Evolutionary conservation across 2,888 invertebrate genomes (phyloP).

Genomic region (Exephanes ischioxanthus): DNA sequence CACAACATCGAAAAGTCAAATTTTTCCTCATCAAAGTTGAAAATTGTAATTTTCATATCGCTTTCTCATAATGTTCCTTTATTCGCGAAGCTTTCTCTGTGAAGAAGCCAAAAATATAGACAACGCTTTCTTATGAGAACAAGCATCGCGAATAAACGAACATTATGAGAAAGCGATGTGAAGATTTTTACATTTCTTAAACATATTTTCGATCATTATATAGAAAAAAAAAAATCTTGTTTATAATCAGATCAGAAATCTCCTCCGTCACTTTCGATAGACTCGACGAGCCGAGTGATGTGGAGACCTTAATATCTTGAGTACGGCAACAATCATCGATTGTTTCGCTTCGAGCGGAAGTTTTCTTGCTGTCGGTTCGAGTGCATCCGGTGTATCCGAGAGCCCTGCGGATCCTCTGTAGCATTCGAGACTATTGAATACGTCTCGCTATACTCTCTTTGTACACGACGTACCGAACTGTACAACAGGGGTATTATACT

Average conservation of each 20-base stretch:
- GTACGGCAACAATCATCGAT: slow-evolving; percentile 52
- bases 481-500: slow-evolving; percentile 73
- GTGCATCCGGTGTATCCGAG: slow-evolving; percentile 82
- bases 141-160: too few species aligned
- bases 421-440: slow-evolving; percentile 42
- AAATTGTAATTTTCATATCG: too few species aligned
- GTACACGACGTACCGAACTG: slow-evolving; percentile 37
- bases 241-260: slow-evolving; percentile 8
- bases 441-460: not conserved
- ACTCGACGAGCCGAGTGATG: slow-evolving; percentile 6
- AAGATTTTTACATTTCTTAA: too few species aligned
- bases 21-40: too few species aligned
- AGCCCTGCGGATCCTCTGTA: slow-evolving; percentile 14
- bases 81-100: too few species aligned
- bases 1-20: too few species aligned
- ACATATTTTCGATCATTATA: too few species aligned
- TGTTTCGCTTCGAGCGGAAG: slow-evolving; percentile 71
- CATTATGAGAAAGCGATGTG: too few species aligned
- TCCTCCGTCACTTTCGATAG: slow-evolving; percentile 46
- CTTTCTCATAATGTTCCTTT: too few species aligned
- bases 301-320: slow-evolving; percentile 14
- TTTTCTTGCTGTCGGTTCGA: slow-evolving; percentile 65
- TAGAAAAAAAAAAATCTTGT: not conserved
- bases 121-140: too few species aligned
- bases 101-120: too few species aligned